Base-by-base conservation (phyloP, 1,140 invertebrate species). In the Gryon sp. region DNA sequence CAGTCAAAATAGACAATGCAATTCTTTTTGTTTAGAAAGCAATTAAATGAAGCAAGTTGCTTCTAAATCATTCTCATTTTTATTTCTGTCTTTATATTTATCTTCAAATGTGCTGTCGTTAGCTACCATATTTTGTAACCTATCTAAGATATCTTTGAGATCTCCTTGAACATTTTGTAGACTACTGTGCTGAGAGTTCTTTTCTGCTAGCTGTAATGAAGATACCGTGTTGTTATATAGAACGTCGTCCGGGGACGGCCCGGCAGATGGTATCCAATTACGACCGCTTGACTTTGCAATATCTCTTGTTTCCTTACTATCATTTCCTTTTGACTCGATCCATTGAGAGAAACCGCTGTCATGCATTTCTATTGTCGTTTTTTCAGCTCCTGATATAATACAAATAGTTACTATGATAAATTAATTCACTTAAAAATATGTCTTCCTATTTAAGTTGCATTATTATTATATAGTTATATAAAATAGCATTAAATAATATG, bases 101-200 rank as follows among this genome's bases (percentile, higher is more conserved):
- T 87, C 87, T 70, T 90, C 86, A 2, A 87, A 80, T 45, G 84
- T 79, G 73, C 81, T 89, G 30, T 89, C 88, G 34, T 89, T 89
- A 11, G 88, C 84, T 9, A 90, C 87, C 87, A 90, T 89, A 80
- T 90, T 89, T 81, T 90, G 89, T 34, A 90, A 79, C 76, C 88
- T 88, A 60, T 89, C 88, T 45, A 90, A 79, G 66, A 90, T 90
- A 69, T 89, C 88, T 74, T 90, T 90, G 9, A 90, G 77, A 82
- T 90, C 89, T 14, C 87, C 87, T 81, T 90, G 89, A 76, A 90
- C 87, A 81, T 90, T 89, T 79, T 90, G 86, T 24, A 90, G 76
- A 45, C 88, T 88, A 66, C 86, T 88, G 18, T 88, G 85, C 43
- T 87, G 86, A 38, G 86, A 87, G 65, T 87, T 83, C 43, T 88